A percentile compares a stretch with the other conserved stretches of the same genome.
phyloP scores from a whole-genome alignment of 2,797 vertebrate genomes.

The Intellagama lesueurii region DNA sequence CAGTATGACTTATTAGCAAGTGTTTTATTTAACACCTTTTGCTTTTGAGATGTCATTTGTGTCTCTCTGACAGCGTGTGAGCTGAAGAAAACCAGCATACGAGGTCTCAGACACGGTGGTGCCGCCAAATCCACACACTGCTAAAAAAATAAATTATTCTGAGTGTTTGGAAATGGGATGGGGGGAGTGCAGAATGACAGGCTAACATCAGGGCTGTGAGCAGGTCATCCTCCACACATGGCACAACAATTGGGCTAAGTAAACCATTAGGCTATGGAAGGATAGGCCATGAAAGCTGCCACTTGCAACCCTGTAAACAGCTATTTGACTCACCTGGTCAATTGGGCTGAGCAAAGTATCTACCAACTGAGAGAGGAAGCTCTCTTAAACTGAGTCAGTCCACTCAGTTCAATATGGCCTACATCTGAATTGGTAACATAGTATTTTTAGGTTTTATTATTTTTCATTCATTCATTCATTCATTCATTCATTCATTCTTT shows the following conservation, averaged over 20 bases:
- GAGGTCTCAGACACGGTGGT: neutral
- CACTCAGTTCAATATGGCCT: neutral
- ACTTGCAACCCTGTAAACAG: neutral
- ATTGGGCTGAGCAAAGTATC: too few relatives aligned
- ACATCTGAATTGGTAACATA: neutral
- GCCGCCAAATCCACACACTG: neutral
- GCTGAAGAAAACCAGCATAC: neutral
- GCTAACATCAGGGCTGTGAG: neutral
- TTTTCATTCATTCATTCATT: too few relatives aligned
- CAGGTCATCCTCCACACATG: neutral
- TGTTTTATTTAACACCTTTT: conserved; percentile 11
- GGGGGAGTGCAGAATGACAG: too few relatives aligned
- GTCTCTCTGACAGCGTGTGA: neutral
- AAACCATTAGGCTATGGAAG: neutral
- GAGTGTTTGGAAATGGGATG: neutral
- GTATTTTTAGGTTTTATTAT: neutral
- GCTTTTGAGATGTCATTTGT: neutral
- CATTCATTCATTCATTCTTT: too few relatives aligned
- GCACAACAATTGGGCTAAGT: neutral
- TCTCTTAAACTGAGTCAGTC: too few relatives aligned
- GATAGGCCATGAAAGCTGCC: neutral
- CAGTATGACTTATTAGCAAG: neutral
- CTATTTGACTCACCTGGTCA: too few relatives aligned
- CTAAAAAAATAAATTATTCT: neutral
- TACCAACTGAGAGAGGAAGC: too few relatives aligned